These are phyloP conservation scores for Pachyramphus minor DNA, from an alignment of 2,113 vertebrate species.

Conservation along the genomic window DNA sequence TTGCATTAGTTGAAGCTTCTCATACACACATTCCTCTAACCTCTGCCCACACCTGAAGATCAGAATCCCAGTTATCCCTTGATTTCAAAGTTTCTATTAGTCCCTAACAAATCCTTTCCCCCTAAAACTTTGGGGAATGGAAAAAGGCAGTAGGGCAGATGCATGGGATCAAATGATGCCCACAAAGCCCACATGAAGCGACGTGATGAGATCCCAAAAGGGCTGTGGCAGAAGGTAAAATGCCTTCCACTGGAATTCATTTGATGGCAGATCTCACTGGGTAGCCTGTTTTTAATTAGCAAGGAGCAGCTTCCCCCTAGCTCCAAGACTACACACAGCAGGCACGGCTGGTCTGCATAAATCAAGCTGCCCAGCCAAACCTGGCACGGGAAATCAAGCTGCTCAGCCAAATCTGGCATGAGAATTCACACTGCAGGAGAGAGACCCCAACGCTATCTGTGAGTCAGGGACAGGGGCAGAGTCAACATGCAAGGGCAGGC, in stretches of 20 bases:
- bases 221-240: not conserved
- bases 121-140: not conserved
- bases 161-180: not conserved
- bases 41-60: not conserved
- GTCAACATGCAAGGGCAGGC: not conserved
- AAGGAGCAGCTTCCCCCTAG: not conserved
- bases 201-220: fast-evolving
- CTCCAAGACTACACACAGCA: not conserved
- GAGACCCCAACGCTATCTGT: not conserved
- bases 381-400: not conserved
- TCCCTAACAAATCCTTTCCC: not conserved
- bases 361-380: not conserved
- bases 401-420: not conserved
- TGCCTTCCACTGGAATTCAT: not conserved
- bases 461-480: not conserved
- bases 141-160: not conserved
- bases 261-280: not conserved
- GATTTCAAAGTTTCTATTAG: not conserved
- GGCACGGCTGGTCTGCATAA: not conserved
- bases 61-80: not conserved
- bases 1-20: not conserved
- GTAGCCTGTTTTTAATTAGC: conserved; percentile 1
- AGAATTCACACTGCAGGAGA: fast-evolving
- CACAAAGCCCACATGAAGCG: not conserved
- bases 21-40: not conserved